Evolutionary conservation across 2,888 invertebrate species (phyloP), one percentile per base, ranked within the genome.

Genomic region (Pogonocherus hispidulus): DNA sequence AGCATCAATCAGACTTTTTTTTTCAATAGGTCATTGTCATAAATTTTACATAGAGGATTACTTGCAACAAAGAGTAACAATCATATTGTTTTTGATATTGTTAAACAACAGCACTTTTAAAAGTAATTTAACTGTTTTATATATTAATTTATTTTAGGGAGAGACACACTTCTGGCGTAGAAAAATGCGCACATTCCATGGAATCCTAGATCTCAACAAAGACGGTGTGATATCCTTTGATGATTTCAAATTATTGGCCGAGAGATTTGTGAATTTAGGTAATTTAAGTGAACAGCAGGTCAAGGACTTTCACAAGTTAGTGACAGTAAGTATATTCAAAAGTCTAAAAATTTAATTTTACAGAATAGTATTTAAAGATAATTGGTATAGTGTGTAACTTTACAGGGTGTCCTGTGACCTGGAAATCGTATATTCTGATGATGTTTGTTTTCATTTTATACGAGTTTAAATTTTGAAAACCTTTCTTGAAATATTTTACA

Each of bases 121-220:
- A 9, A 32, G 11, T 32, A 6, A 32, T 32, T 2, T 32, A 32
- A 8, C 5, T 2, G 11, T 1, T 2, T 32, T 6, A n/a, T 51
- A n/a, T n/a, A 20, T 20, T 47, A 3, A 16, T 23, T 47, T 47
- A 41, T 54, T 49, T 18, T 22, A 89, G 88, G 89, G 88, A 3
- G 86, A 87, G 76, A 87, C 87, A 1, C 89, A 91, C 66, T 94
- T 95, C 83, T 95, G 94, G 94, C 89, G 94, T 27, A 89, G 92
- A 79, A 95, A 95, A 87, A 94, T 95, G 91, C 91, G 94, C 32
- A 94, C 94, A 0, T 89, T 95, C 63, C 95, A 95, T 86, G 91
- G 91, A 76, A 91, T 94, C 69, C 86, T 95, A 73, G 95, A 95
- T 83, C 90, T 95, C 0, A 94, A 95, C 86, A 94, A 93, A 82